Evolutionary conservation across 2,113 vertebrate species (phyloP).

Genomic region (Pimephales promelas): DNA sequence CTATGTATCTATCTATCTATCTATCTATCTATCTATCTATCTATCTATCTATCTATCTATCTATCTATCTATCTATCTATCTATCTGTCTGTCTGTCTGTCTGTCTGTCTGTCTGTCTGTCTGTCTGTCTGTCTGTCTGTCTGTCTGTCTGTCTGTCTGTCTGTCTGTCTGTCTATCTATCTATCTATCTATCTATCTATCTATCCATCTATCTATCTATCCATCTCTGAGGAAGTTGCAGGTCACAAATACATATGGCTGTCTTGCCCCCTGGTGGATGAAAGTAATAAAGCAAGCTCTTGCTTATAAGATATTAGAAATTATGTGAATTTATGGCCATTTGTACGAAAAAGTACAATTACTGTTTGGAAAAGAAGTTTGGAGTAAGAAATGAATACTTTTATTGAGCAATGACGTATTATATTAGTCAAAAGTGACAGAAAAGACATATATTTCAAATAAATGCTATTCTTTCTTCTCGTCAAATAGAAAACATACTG

Average conservation of each 20-base stretch:
- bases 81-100: neutral
- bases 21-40: neutral
- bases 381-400: too few species aligned
- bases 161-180: neutral
- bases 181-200: neutral
- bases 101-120: neutral
- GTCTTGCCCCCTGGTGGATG: slow-evolving; percentile 50
- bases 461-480: too few species aligned
- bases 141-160: neutral
- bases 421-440: too few species aligned
- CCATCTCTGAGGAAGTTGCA: neutral
- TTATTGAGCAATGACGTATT: too few species aligned
- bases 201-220: neutral
- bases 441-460: too few species aligned
- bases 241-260: neutral
- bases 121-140: neutral
- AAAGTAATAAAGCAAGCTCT: slow-evolving; percentile 6
- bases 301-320: too few species aligned
- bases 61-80: neutral
- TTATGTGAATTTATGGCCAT: too few species aligned
- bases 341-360: too few species aligned
- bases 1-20: neutral
- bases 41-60: neutral
- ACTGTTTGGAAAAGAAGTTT: too few species aligned
- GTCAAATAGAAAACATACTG: too few species aligned